Conservation (phyloP, 1,140 invertebrate genomes). For the Drosophila cardini region DNA sequence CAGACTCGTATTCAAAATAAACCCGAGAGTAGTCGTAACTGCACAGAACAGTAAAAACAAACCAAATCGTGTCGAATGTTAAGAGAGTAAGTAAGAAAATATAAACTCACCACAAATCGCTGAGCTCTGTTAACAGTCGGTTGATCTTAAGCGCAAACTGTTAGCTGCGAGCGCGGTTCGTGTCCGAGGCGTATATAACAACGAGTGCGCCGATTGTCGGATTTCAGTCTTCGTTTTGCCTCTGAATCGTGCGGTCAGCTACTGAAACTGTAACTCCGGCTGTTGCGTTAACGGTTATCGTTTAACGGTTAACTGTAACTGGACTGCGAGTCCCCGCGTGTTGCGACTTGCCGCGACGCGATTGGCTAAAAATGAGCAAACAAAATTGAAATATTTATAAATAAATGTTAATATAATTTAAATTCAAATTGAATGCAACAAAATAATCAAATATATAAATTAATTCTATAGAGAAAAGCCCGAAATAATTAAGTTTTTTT, state of each 20-base stretch:
- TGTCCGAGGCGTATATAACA: constrained; percentile 66
- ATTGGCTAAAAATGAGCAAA: constrained; percentile 55
- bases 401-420: constrained; percentile 13
- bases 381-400: constrained; percentile 32
- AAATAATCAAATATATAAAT: neutral
- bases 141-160: neutral
- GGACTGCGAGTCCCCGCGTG: constrained; percentile 43
- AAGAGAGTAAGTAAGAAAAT: neutral
- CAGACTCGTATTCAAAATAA: neutral
- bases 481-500: neutral
- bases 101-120: constrained; percentile 53
- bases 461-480: neutral
- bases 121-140: constrained; percentile 30
- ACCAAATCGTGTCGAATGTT: constrained; percentile 23
- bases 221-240: constrained; percentile 82
- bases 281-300: too few species aligned
- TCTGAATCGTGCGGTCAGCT: constrained; percentile 80
- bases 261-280: constrained; percentile 31
- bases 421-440: constrained; percentile 11
- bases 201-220: constrained; percentile 75
- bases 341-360: constrained; percentile 64
- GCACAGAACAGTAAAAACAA: constrained; percentile 1
- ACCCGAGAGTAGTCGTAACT: neutral
- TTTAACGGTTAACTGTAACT: neutral
- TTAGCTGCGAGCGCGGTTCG: constrained; percentile 12